Base-by-base conservation (phyloP, 2,888 invertebrate genomes). In the Timema podura region DNA sequence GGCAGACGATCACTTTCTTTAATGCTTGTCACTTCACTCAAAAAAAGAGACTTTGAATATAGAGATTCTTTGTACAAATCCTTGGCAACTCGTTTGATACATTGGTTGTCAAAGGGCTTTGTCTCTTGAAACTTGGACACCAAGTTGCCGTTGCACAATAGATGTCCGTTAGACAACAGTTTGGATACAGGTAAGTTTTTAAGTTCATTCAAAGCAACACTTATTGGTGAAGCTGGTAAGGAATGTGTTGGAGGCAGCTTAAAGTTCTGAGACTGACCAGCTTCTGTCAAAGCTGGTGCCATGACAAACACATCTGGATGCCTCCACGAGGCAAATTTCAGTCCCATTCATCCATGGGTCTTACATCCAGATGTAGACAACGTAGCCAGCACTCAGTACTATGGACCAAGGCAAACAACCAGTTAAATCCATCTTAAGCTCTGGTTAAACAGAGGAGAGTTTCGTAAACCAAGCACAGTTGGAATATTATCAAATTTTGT, bases 241-340 rank as follows among this genome's bases (percentile, higher is more conserved):
- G 73, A 70, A 70, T 71, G 73, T 67, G 75, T 71, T 65, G 80
- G 77, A 48, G 81, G 77, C 75, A 82, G 77, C 76, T 82, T 82
- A 80, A 83, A 83, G 76, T 79, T 81, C 76, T 82, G 76, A 79
- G 77, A 75, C 74, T 77, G 76, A 67, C 76, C 74, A 74, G 82
- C 87, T 85, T 93, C 92, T 81, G 93, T 91, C 84, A 94, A 89
- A 86, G 95, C 95, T 86, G 95, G 95, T 88, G 95, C 95, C 95
- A 95, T 95, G 88, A 91, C 87, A 91, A 89, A 85, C 85, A 85
- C 86, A 83, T 83, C 80, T 81, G 84, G 82, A 82, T 83, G 84
- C 85, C 84, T 83, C 83, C 81, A 81, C 79, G 83, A 83, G 76
- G 77, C 78, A 75, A 73, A 70, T 72, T 75, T 76, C 74, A 76